Evolutionary conservation across 2,113 vertebrate genomes (phyloP).

Genomic region (Shinisaurus crocodilurus): DNA sequence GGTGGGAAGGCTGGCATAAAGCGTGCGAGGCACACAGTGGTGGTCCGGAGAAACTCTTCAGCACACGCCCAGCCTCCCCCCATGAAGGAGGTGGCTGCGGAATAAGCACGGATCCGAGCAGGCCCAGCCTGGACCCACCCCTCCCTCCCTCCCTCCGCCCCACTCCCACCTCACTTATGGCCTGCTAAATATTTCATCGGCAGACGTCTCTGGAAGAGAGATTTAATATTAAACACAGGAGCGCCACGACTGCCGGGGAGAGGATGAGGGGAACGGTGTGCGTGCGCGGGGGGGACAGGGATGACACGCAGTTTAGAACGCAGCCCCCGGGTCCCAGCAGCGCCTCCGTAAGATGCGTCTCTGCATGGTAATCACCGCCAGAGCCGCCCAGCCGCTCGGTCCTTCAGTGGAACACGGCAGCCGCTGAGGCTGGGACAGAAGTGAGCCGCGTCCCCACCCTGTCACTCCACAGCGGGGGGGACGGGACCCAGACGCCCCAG

Average conservation of each 20-base stretch:
- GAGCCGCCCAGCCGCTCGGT: neutral
- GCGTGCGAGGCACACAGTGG: no score
- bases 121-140: neutral
- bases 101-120: neutral
- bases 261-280: neutral
- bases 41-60: neutral
- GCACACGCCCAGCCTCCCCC: no score
- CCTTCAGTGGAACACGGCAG: neutral
- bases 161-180: neutral
- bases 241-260: neutral
- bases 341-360: constrained; percentile 3
- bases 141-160: fast-evolving
- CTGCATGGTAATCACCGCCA: neutral
- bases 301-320: no score
- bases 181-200: neutral
- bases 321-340: neutral
- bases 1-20: fast-evolving
- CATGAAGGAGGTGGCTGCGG: neutral
- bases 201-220: neutral
- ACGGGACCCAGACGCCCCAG: neutral
- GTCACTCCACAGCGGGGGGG: neutral
- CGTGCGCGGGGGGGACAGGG: neutral
- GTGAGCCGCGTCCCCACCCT: no score
- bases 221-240: neutral
- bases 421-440: neutral